phyloP scores from a whole-genome alignment of 2,888 invertebrate genomes.

The Apodemia hepburni region DNA sequence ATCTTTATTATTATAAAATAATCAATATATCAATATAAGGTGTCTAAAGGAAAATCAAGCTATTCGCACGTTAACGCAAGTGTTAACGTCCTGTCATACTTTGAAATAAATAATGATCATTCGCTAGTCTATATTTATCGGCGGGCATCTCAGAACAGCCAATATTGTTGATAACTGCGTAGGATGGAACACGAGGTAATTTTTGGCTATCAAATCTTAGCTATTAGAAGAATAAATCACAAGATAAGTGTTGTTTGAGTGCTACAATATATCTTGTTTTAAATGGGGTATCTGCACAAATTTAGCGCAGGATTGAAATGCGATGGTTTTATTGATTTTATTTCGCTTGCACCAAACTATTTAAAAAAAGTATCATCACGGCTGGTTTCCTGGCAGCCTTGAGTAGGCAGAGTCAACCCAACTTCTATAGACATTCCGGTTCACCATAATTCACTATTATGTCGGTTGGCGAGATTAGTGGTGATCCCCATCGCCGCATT shows the following conservation, averaged over 20 bases:
- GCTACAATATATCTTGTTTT: constrained; percentile 13
- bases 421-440: too few species aligned
- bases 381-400: too few species aligned
- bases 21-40: background rate
- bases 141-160: constrained; percentile 1
- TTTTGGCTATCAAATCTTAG: constrained; percentile 38
- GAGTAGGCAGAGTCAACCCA: too few species aligned
- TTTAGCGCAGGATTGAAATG: background rate
- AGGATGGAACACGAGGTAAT: constrained; percentile 36
- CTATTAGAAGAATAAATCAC: constrained; percentile 35
- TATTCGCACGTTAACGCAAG: constrained; percentile 63
- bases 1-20: background rate
- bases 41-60: constrained; percentile 31
- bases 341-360: too few species aligned
- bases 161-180: constrained; percentile 32
- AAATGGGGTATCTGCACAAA: background rate
- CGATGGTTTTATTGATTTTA: too few species aligned
- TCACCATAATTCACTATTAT: too few species aligned
- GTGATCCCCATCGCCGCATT: too few species aligned
- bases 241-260: constrained; percentile 13
- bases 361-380: too few species aligned
- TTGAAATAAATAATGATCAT: constrained; percentile 66
- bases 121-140: constrained; percentile 44
- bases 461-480: too few species aligned
- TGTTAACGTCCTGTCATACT: constrained; percentile 66